These are phyloP conservation scores for Netelia melanura DNA, from an alignment of 2,888 invertebrate species.

Conservation along the genomic window DNA sequence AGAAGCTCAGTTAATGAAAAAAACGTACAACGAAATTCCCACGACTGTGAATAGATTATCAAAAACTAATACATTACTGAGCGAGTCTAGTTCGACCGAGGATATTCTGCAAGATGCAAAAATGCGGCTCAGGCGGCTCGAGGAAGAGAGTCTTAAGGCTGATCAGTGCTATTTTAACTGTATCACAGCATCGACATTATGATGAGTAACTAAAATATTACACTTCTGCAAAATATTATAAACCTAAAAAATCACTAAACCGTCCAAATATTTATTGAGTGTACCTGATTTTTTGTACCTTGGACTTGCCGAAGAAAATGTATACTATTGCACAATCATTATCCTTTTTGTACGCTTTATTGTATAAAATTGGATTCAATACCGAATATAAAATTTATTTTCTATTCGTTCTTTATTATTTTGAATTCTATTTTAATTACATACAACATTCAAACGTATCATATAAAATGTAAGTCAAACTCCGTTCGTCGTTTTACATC, in stretches of 20 bases:
- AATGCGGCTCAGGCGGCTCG: slow-evolving; percentile 79
- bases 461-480: slow-evolving; percentile 84
- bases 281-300: slow-evolving; percentile 55
- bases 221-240: neutral
- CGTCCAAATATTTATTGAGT: slow-evolving; percentile 49
- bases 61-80: slow-evolving; percentile 77
- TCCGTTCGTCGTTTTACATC: slow-evolving; percentile 81
- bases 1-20: slow-evolving; percentile 75
- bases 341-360: slow-evolving; percentile 75
- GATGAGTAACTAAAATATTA: slow-evolving; percentile 57
- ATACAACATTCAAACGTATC: slow-evolving; percentile 84
- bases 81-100: slow-evolving; percentile 83
- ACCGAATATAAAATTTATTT: slow-evolving; percentile 83
- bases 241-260: slow-evolving; percentile 27
- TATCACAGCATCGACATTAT: slow-evolving; percentile 75
- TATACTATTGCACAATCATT: slow-evolving; percentile 20
- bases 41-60: slow-evolving; percentile 66
- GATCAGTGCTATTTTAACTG: slow-evolving; percentile 81
- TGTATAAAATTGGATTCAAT: slow-evolving; percentile 81
- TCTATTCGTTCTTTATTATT: slow-evolving; percentile 76
- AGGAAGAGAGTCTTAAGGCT: slow-evolving; percentile 81
- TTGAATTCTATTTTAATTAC: slow-evolving; percentile 83
- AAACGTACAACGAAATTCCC: slow-evolving; percentile 70
- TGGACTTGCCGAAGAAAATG: slow-evolving; percentile 41
- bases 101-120: slow-evolving; percentile 83